Base-by-base conservation (phyloP, 2,797 vertebrate species). In the Diplodus sargus region DNA sequence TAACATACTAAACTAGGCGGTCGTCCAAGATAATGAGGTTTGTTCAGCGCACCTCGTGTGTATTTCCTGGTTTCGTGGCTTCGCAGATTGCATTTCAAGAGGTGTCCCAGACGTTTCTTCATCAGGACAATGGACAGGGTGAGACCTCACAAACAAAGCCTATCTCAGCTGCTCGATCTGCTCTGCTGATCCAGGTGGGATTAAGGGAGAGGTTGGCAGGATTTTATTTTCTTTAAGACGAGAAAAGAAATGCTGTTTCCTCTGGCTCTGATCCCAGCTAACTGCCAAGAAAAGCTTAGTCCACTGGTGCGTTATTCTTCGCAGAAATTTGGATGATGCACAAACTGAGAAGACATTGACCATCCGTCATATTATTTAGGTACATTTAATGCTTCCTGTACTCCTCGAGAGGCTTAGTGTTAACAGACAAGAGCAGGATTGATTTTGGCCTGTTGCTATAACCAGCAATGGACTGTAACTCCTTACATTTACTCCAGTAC, bases 101-200 rank as follows among this genome's bases (percentile, higher is more conserved):
- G 70, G 28, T 17, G 39, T 56, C 84, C 62, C 45, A 76, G 30
- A 66, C 60, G 9, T n/a, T 43, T 72, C 70, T 71, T 79, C 62
- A 85, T 75, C 48, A 25, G 56, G 70, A 69, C 58, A 52, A 59
- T 17, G 39, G 82, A 82, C 82, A 78, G 53, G 74, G 68, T 90
- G 78, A 89, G 70, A 84, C 80, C 63, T 64, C 61, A 56, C 59
- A 76, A 85, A 82, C 58, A 85, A 82, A 79, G 66, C 75, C 70
- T 58, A 20, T 56, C 48, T 84, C 66, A 51, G 51, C 78, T 62
- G 63, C 53, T 85, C 54, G 20, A 43, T 70, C 83, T 81, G 72
- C 70, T 64, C 70, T 20, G 8, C 23, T 70, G 82, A 85, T 81
- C 69, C 79, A 74, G 58, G 65, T 57, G 43, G 85, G 73, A 70